Evolutionary conservation across 2,888 invertebrate genomes (phyloP).

Genomic region (Phasia obesa): DNA sequence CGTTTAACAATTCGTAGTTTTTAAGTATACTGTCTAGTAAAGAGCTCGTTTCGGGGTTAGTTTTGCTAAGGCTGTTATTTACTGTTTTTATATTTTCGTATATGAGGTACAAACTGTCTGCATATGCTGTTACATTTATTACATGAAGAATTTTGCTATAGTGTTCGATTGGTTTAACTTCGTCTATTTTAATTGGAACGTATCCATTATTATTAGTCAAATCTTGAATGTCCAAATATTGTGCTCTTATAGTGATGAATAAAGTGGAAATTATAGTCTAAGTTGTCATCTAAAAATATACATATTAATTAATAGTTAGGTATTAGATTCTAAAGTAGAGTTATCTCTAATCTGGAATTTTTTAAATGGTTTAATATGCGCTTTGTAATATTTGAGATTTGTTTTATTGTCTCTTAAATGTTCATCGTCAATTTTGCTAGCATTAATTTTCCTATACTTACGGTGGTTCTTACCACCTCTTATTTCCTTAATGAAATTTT

Average conservation of each 20-base stretch:
- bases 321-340: too few relatives aligned
- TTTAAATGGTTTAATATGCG: slow-evolving; percentile 43
- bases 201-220: slow-evolving; percentile 12
- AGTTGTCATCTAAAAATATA: not conserved
- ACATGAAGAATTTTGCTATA: slow-evolving; percentile 37
- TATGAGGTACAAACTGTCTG: not conserved
- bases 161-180: slow-evolving; percentile 6
- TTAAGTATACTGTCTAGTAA: too few relatives aligned
- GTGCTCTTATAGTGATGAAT: not conserved
- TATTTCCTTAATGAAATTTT: slow-evolving; percentile 48
- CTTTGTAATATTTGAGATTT: not conserved
- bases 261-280: not conserved
- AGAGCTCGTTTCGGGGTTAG: too few relatives aligned
- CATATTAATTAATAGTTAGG: not conserved
- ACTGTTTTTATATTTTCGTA: too few relatives aligned
- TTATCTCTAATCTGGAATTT: slow-evolving; percentile 51
- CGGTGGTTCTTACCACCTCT: slow-evolving; percentile 66
- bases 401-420: slow-evolving; percentile 52
- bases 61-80: too few relatives aligned
- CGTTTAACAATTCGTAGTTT: too few relatives aligned
- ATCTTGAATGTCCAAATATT: not conserved
- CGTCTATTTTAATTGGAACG: slow-evolving; percentile 30
- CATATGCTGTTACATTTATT: slow-evolving; percentile 19
- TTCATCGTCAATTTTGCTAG: slow-evolving; percentile 58
- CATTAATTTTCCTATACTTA: slow-evolving; percentile 65